These are phyloP conservation scores for Pelodytes ibericus DNA, from an alignment of 2,797 vertebrate species.

Conservation along the genomic window DNA sequence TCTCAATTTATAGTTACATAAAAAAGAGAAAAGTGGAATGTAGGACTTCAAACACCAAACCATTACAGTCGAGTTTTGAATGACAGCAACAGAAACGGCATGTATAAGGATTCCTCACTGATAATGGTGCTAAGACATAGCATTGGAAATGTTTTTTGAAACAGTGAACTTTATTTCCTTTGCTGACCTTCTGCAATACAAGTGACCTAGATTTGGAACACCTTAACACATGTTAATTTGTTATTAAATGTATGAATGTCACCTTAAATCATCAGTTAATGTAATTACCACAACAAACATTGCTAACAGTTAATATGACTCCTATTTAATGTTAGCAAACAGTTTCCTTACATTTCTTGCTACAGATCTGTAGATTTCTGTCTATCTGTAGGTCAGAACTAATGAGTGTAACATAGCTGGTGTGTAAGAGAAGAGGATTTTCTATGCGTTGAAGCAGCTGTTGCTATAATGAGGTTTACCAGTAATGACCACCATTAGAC, in stretches of 20 bases:
- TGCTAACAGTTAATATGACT: too few relatives aligned
- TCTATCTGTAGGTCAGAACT: too few relatives aligned
- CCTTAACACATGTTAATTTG: constrained; percentile 31
- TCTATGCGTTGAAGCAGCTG: too few relatives aligned
- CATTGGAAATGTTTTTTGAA: background rate
- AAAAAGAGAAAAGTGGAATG: constrained; percentile 46
- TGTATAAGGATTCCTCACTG: constrained; percentile 8
- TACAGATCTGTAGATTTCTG: too few relatives aligned
- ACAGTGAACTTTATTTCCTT: constrained; percentile 9
- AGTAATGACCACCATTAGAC: too few relatives aligned
- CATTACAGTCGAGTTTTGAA: constrained; percentile 37
- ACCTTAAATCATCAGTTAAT: too few relatives aligned
- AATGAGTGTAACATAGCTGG: too few relatives aligned
- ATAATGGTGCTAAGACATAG: constrained; percentile 47
- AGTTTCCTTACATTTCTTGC: too few relatives aligned
- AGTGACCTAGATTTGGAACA: constrained; percentile 23
- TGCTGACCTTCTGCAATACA: constrained; percentile 15
- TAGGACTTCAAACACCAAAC: constrained; percentile 41
- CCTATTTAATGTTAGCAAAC: too few relatives aligned
- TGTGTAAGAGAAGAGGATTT: too few relatives aligned
- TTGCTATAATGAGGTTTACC: too few relatives aligned
- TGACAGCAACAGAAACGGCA: constrained; percentile 23
- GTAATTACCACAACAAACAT: too few relatives aligned
- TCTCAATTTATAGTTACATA: constrained; percentile 39
- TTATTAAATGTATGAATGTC: constrained; percentile 8